Evolutionary conservation across 1,140 invertebrate species (phyloP).

Genomic region (Macrotrachela quadricornifera): DNA sequence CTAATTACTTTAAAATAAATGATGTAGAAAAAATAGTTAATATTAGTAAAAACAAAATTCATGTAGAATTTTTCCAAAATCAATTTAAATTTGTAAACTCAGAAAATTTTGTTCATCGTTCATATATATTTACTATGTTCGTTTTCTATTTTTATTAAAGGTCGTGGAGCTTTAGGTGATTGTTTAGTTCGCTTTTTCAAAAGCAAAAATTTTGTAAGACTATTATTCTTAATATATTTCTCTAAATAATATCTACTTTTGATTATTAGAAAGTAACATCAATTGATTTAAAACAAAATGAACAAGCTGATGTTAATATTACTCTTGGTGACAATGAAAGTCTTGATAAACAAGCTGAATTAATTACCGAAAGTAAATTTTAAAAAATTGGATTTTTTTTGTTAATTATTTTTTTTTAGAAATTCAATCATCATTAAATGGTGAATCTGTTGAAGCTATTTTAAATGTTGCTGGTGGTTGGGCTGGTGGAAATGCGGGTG

Average conservation of each 20-base stretch:
- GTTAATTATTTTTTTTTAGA: not conserved
- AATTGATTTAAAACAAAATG: constrained; percentile 68
- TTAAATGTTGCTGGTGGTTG: constrained; percentile 96
- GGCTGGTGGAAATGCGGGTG: constrained; percentile 56
- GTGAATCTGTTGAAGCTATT: constrained; percentile 65
- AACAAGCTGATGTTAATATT: constrained; percentile 68
- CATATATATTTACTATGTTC: too few species aligned
- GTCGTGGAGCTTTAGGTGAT: constrained; percentile 71
- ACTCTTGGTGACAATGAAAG: constrained; percentile 44
- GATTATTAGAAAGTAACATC: constrained; percentile 64
- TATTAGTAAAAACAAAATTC: too few species aligned
- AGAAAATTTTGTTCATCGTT: too few species aligned
- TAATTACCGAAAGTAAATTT: too few species aligned
- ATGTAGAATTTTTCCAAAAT: too few species aligned
- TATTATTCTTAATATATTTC: not conserved
- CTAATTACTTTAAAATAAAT: too few species aligned
- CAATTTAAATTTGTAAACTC: too few species aligned
- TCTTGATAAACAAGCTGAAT: constrained; percentile 49
- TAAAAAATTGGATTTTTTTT: too few species aligned
- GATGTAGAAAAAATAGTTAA: too few species aligned
- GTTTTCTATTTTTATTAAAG: constrained; percentile 24
- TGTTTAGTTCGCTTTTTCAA: constrained; percentile 67
- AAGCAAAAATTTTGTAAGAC: constrained; percentile 56
- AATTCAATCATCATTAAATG: constrained; percentile 2
- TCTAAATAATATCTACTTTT: constrained; percentile 9